Conservation (phyloP, 2,113 vertebrate genomes). For the Stegostoma tigrinum region DNA sequence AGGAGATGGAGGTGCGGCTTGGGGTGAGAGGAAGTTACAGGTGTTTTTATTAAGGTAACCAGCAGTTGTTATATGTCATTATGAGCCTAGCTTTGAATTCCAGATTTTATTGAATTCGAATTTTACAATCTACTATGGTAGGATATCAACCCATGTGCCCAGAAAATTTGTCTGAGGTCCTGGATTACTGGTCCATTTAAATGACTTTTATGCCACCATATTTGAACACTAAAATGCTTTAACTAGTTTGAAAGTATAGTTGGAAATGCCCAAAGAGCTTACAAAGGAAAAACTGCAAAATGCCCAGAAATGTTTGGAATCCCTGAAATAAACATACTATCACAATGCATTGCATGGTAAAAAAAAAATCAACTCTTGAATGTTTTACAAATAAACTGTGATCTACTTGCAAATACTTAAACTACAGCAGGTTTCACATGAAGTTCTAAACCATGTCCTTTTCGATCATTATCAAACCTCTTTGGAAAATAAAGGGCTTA, state of each 20-base stretch:
- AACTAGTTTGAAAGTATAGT: not conserved
- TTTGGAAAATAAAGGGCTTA: not conserved
- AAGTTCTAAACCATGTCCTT: not conserved
- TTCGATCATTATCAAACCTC: not conserved
- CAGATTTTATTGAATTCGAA: too few species aligned
- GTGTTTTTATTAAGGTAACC: too few species aligned
- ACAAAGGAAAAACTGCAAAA: not conserved
- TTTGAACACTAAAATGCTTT: not conserved
- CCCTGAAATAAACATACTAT: not conserved
- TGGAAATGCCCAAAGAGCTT: not conserved
- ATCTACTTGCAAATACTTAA: not conserved
- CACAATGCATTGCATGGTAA: not conserved
- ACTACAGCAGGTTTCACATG: not conserved
- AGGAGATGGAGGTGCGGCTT: too few species aligned
- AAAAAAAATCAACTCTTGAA: slow-evolving; percentile 3
- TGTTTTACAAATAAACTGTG: not conserved
- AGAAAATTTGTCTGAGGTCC: too few species aligned
- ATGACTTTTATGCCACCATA: too few species aligned
- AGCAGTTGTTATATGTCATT: too few species aligned
- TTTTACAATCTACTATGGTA: too few species aligned
- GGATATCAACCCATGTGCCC: too few species aligned
- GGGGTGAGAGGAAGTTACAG: too few species aligned
- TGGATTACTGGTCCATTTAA: too few species aligned
- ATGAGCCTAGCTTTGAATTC: too few species aligned
- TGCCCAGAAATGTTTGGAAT: not conserved